phyloP scores from a whole-genome alignment of 2,888 invertebrate species.

The Corythucha ciliata region DNA sequence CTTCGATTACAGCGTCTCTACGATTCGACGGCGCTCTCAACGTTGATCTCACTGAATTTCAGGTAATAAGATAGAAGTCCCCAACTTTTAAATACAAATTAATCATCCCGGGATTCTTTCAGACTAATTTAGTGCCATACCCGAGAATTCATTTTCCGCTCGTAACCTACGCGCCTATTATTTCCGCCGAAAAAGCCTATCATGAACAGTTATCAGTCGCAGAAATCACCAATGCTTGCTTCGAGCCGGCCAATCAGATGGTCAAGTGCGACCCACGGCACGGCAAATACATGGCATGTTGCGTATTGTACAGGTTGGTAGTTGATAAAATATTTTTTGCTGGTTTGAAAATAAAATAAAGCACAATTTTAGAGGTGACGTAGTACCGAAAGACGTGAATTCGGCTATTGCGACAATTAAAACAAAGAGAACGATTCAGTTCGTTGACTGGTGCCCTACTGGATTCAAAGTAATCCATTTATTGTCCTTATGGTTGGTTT shows the following conservation, averaged over 20 bases:
- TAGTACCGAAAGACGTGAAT: conserved; percentile 54
- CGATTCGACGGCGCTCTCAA: conserved; percentile 88
- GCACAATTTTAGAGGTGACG: conserved; percentile 56
- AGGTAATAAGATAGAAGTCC: conserved; percentile 41
- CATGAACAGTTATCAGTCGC: conserved; percentile 85
- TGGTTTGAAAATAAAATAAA: neutral
- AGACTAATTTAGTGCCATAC: conserved; percentile 83
- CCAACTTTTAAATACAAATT: no score
- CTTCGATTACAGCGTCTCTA: conserved; percentile 82
- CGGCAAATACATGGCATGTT: conserved; percentile 60
- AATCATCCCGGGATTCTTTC: conserved; percentile 4
- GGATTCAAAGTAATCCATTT: conserved; percentile 40
- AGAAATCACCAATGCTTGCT: conserved; percentile 92
- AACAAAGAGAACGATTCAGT: conserved; percentile 50
- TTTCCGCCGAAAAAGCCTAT: conserved; percentile 88
- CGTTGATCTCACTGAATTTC: conserved; percentile 88
- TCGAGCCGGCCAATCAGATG: conserved; percentile 95
- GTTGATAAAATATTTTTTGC: neutral
- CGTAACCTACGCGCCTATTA: conserved; percentile 82
- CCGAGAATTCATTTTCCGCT: conserved; percentile 92
- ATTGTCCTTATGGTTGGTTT: no score
- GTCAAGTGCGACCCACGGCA: conserved; percentile 87
- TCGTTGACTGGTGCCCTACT: conserved; percentile 42
- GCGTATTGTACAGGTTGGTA: conserved; percentile 43
- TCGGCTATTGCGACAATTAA: conserved; percentile 52